Base-by-base conservation (phyloP, 2,888 invertebrate genomes). In the Caenorhabditis becei region DNA sequence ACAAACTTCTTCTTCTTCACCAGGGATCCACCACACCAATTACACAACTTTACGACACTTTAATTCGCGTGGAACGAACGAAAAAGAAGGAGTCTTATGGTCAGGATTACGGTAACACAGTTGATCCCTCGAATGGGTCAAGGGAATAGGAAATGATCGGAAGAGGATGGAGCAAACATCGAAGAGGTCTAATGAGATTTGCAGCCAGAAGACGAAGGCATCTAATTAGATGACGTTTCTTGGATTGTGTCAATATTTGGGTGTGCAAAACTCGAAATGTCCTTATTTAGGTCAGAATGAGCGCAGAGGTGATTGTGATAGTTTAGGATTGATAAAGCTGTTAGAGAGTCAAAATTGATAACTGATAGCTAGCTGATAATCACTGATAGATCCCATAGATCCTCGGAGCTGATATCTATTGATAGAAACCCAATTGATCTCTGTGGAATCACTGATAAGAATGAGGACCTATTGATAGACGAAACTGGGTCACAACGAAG, bases 21-120 rank as follows among this genome's bases (percentile, higher is more conserved):
- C 10, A 7, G 4, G 32, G 26, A 20, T 10, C 28, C 63, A 11
- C 47, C 18, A 24, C 75, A 23, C 66, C 75, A 75, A 75, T 75
- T 75, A 75, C 75, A 75, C 75, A 75, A 75, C 26, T 75, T 75
- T 75, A 75, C 66, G 75, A 75, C 59, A 23, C 61, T 75, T 67
- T 75, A 75, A 75, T 75, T 75, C 75, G 5, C 75, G 53, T 51
- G 61, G 62, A 71, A 62, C 71, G 5, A 16, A 10, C 5, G 32
- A 7, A 10, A 32, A 32, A 10, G 32, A 7, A 32, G 32, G 41
- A 16, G 41, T 35, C 35, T 53, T 44, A 53, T 20, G 58, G 28
- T 37, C 24, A 41, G 26, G 70, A 54, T 69, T 70, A 70, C 61
- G 61, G 70, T 70, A 69, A 49, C 23, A 67, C 47, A 35, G 41